Evolutionary conservation across 2,888 invertebrate species (phyloP).

Genomic region (Liopterus haemorrhoidalis): DNA sequence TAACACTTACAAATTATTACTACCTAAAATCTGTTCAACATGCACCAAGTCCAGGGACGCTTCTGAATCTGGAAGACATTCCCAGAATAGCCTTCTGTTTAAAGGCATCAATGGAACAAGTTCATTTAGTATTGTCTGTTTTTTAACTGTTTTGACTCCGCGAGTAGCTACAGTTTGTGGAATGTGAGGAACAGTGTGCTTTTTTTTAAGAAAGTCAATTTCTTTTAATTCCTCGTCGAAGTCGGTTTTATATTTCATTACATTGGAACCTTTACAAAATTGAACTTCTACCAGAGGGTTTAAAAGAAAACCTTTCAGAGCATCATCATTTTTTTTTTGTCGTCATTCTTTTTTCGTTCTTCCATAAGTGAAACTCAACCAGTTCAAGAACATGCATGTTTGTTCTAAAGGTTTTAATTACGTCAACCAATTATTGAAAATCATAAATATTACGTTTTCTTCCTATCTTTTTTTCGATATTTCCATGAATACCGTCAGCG

Average conservation of each 20-base stretch:
- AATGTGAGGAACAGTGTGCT: background rate
- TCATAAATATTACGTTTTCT: slow-evolving; percentile 9
- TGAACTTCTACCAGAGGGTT: background rate
- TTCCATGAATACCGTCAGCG: slow-evolving; percentile 12
- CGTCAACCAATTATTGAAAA: slow-evolving; percentile 7
- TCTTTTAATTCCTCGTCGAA: slow-evolving; percentile 3
- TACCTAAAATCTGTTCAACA: too few relatives aligned
- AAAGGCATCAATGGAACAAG: background rate
- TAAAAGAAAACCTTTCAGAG: too few relatives aligned
- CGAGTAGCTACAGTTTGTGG: slow-evolving; percentile 3
- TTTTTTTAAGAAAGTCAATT: slow-evolving; percentile 8
- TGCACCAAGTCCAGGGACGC: background rate
- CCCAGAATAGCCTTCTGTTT: slow-evolving; percentile 2
- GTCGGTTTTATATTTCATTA: slow-evolving; percentile 11
- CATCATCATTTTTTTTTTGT: too few relatives aligned
- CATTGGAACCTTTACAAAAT: background rate
- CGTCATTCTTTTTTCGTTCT: background rate
- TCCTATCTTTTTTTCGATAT: slow-evolving; percentile 3
- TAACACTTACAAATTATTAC: too few relatives aligned
- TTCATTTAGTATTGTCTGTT: background rate
- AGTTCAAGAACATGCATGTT: slow-evolving; percentile 13
- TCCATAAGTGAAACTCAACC: slow-evolving; percentile 1
- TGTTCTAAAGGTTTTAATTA: slow-evolving; percentile 2
- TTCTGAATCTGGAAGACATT: background rate
- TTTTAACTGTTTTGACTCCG: slow-evolving; percentile 9